Conservation (phyloP, 2,888 invertebrate species). For the Ormyrus nitidulus region DNA sequence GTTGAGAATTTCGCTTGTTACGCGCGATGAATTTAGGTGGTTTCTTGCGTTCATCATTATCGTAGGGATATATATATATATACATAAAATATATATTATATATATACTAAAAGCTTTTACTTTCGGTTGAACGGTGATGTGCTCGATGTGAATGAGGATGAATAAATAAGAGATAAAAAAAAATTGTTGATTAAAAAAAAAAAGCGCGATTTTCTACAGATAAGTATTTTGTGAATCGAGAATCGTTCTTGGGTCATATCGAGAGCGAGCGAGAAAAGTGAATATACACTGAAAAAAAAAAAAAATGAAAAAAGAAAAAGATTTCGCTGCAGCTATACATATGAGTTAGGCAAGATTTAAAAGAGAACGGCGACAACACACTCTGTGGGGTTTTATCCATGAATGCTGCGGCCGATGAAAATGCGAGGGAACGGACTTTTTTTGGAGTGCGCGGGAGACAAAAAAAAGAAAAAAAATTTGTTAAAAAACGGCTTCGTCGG, state of each 20-base stretch:
- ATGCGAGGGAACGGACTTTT: no score
- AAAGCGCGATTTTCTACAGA: slow-evolving; percentile 50
- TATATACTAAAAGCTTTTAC: slow-evolving; percentile 44
- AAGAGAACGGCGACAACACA: slow-evolving; percentile 23
- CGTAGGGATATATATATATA: slow-evolving; percentile 17
- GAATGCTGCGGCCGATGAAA: neutral
- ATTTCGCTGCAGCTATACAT: slow-evolving; percentile 26
- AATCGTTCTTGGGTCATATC: slow-evolving; percentile 36
- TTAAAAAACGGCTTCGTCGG: slow-evolving; percentile 36
- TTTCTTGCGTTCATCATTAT: slow-evolving; percentile 36
- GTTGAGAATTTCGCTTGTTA: slow-evolving; percentile 33
- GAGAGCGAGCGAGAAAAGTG: slow-evolving; percentile 18
- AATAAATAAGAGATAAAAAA: slow-evolving; percentile 40
- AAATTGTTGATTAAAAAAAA: slow-evolving; percentile 49
- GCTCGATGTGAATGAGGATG: slow-evolving; percentile 43
- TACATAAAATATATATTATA: slow-evolving; percentile 16
- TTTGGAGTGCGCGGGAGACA: neutral
- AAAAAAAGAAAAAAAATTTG: slow-evolving; percentile 29
- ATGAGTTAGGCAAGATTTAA: slow-evolving; percentile 22
- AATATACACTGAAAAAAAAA: slow-evolving; percentile 12
- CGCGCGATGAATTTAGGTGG: slow-evolving; percentile 21
- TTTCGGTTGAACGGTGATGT: slow-evolving; percentile 47
- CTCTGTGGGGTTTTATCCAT: slow-evolving; percentile 51
- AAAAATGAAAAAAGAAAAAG: slow-evolving; percentile 25
- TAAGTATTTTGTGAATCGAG: slow-evolving; percentile 54